Base-by-base conservation (phyloP, 1,140 invertebrate species). In the Drosophila kohkoa region DNA sequence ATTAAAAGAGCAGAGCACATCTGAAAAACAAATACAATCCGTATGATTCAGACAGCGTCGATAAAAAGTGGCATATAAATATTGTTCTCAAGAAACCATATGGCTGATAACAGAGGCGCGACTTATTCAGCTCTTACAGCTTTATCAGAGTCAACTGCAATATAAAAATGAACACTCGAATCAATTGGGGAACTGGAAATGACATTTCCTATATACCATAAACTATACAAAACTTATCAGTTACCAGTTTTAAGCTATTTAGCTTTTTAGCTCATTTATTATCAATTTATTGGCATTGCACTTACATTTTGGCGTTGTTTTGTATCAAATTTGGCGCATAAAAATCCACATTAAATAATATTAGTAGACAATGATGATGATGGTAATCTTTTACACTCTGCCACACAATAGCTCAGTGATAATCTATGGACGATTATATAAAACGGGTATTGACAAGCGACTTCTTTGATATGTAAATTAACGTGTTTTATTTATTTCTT, bases 381-480 rank as follows among this genome's bases (percentile, higher is more conserved):
- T 10, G 32, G 1, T 10, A 38, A 38, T 38, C 35, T 38, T 10
- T 38, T 30, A 58, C 46, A 46, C 52, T 41, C 20, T 25, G 20
- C 20, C 20, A 5, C 60, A 52, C 45, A 25, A 38, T 25, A 54
- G 58, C 11, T 60, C 10, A 70, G 35, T 74, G 48, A 45, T 68
- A 79, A 83, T 64, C 2, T 25, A 13, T 15, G n/a, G 15, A 63
- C 0, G 41, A 52, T 80, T 88, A 77, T 71, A 52, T 83, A 75
- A 86, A 60, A 25, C 10, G 2, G 2, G 59, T 30, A 51, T 16
- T 38, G 41, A 54, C 81, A 74, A 74, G 45, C 11, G 30, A 60
- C 75, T 70, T 71, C 74, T 81, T 88, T 87, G 68, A 75, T 81
- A 72, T 35, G 74, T 67, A 73, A 83, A 88, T 83, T 25, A 51